Conservation (phyloP, 1,140 invertebrate genomes). For the Megalopta genalis region DNA sequence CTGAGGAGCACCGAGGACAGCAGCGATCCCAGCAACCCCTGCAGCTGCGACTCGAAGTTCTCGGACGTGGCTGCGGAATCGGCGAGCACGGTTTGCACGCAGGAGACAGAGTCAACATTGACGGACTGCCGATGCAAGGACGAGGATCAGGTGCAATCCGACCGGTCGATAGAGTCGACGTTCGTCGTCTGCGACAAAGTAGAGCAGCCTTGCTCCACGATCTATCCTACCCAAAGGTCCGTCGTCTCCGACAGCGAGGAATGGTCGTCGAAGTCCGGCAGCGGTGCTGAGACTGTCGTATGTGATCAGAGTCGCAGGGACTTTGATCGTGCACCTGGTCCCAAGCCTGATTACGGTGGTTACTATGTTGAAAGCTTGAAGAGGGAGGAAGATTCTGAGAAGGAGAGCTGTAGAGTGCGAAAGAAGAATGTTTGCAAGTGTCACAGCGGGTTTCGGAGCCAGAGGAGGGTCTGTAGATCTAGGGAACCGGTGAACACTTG, state of each 20-base stretch:
- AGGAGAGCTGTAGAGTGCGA: neutral
- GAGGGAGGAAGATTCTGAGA: neutral
- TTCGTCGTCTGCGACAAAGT: conserved; percentile 14
- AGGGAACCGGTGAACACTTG: conserved; percentile 31
- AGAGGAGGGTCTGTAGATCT: neutral
- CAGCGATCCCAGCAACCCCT: conserved; percentile 1
- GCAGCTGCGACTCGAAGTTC: conserved; percentile 6
- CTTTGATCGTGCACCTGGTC: no score
- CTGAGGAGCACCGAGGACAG: neutral
- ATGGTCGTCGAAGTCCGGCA: conserved; percentile 24
- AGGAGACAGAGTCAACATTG: neutral
- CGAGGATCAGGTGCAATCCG: neutral
- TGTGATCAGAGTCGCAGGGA: neutral
- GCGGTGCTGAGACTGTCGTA: neutral
- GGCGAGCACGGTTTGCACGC: neutral
- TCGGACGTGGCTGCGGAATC: neutral
- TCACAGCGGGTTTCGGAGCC: neutral
- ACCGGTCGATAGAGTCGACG: neutral
- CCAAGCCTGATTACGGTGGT: conserved; percentile 15
- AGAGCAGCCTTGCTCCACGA: conserved; percentile 20
- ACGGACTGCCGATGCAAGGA: conserved; percentile 5
- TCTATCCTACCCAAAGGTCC: conserved; percentile 14
- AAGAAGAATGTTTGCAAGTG: conserved; percentile 10
- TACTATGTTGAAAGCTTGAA: neutral
- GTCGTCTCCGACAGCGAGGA: neutral